Percentiles rank a stretch among this genome's conserved stretches.
These are phyloP conservation scores for Melangyna quadrimaculata DNA, from an alignment of 2,888 invertebrate species.

Conservation along the genomic window DNA sequence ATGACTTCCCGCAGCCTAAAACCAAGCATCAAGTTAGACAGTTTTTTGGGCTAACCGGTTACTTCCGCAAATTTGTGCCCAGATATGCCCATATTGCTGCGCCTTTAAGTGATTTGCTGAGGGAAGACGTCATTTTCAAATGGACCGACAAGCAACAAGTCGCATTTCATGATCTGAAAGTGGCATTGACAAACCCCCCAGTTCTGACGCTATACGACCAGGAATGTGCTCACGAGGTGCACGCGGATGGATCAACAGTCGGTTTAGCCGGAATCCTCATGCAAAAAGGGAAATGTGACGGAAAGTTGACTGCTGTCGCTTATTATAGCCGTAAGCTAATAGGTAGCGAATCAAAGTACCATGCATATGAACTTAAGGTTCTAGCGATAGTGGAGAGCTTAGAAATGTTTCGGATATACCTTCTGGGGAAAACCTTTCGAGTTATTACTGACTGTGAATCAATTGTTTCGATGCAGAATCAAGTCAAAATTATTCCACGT, in stretches of 20 bases:
- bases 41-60: constrained; percentile 12
- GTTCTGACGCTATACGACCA: constrained; percentile 18
- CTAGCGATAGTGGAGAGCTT: constrained; percentile 75
- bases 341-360: constrained; percentile 72
- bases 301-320: neutral
- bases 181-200: neutral
- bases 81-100: neutral
- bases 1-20: neutral
- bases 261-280: constrained; percentile 41
- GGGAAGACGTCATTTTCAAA: neutral
- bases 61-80: constrained; percentile 11
- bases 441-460: constrained; percentile 21
- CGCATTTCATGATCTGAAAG: neutral
- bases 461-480: neutral
- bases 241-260: constrained; percentile 25
- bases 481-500: neutral
- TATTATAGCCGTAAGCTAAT: neutral
- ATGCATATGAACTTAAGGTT: constrained; percentile 76
- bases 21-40: constrained; percentile 7
- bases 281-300: neutral
- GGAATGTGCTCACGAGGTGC: constrained; percentile 27
- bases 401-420: constrained; percentile 75
- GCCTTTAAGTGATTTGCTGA: neutral
- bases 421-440: constrained; percentile 4
- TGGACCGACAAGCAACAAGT: neutral